Base-by-base conservation (phyloP, 2,113 vertebrate species). In the Chloropsis cyanopogon region DNA sequence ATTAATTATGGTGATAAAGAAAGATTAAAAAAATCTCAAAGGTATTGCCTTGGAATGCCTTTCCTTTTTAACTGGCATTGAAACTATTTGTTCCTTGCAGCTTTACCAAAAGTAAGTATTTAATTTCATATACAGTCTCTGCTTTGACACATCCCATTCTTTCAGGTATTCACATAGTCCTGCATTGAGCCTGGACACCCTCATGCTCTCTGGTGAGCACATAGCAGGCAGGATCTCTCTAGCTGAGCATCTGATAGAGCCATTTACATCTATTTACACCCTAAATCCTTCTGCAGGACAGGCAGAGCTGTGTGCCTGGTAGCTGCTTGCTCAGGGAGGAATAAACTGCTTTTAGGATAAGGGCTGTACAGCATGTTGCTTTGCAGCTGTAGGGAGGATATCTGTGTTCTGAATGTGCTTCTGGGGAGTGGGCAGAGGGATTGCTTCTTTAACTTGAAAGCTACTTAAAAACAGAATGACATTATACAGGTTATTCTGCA, bases 171-270 rank as follows among this genome's bases (percentile, higher is more conserved):
- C 50, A 49, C 10, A 9, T 4, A 22, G 14, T 16, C 50, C 10
- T 59, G 3, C 11, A 4, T 6, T 25, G n/a, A 77, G 29, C 18
- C 29, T 29, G 71, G 46, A 37, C 11, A 49, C 10, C 7, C 29
- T 61, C 17, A 0, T 21, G 29, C 24, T 52, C 59, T 24, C 78
- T 7, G 8, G 29, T 7, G 24, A 0, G 1, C 17, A 13, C 60
- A 41, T 26, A 82, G 76, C 73, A 44, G 39, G 73, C 4, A 13
- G 57, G 29, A 14, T 39, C 6, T 50, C 52, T 86, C 69, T 73
- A 86, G 47, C 35, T 89, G 42, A 91, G 56, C 52, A 63, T 44
- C 77, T 26, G 28, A 54, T 31, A 13, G 29, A 89, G 39, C 33
- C 26, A 18, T 50, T 76, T 59, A 6, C n/a, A 54, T 44, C 56